Percentiles rank a stretch among this genome's conserved stretches.
These are phyloP conservation scores for Colostygia pectinataria DNA, from an alignment of 2,888 invertebrate species.

Conservation along the genomic window DNA sequence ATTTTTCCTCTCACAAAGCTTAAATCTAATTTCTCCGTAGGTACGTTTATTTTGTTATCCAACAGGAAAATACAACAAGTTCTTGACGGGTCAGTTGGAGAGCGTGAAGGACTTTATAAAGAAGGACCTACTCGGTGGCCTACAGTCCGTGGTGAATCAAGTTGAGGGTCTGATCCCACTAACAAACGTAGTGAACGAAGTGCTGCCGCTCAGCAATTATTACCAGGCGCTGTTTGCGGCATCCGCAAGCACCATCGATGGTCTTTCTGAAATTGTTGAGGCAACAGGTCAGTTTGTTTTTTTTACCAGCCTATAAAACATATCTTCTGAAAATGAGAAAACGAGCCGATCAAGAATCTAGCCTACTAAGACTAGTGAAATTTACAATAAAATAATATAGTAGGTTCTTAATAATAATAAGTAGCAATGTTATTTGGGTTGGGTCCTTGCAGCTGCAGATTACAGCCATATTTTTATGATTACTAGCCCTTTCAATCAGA, in stretches of 20 bases:
- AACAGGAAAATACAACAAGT: constrained; percentile 66
- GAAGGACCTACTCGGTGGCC: constrained; percentile 67
- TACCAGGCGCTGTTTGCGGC: constrained; percentile 64
- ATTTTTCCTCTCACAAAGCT: no score
- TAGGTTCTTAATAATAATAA: background rate
- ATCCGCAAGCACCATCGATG: constrained; percentile 61
- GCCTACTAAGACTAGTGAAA: no score
- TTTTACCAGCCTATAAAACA: no score
- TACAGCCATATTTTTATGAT: no score
- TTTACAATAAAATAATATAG: no score
- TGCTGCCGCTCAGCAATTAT: constrained; percentile 62
- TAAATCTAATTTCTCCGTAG: background rate
- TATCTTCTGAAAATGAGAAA: no score
- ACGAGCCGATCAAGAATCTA: no score
- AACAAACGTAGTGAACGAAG: constrained; percentile 41
- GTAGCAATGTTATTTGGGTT: no score
- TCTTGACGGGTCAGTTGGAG: constrained; percentile 56
- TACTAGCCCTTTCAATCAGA: no score
- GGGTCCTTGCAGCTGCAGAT: no score
- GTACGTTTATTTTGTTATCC: background rate
- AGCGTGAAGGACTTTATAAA: constrained; percentile 67
- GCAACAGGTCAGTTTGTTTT: constrained; percentile 73
- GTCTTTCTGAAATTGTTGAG: constrained; percentile 82
- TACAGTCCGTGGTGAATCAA: constrained; percentile 55
- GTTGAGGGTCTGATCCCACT: constrained; percentile 62